Evolutionary conservation across 92 coral and sea anemone genomes (phyloP).

Genomic region (Nematostella vectensis): DNA sequence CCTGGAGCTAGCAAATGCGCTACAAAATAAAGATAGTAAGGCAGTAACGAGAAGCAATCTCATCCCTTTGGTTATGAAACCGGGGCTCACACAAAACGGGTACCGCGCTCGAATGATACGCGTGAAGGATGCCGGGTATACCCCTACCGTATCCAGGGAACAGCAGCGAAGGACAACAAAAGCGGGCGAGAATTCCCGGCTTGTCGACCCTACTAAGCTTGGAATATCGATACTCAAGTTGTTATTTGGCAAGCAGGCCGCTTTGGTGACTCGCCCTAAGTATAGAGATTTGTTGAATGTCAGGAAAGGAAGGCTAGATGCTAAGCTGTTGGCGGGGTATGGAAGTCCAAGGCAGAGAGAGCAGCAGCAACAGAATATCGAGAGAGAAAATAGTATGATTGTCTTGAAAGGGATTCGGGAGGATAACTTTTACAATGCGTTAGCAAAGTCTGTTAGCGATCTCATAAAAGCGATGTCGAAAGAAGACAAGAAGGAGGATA

Average conservation of each 20-base stretch:
- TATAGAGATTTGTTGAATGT: slow-evolving; percentile 27
- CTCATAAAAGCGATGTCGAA: slow-evolving; percentile 49
- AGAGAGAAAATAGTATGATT: slow-evolving; percentile 11
- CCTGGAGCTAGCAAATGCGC: slow-evolving; percentile 56
- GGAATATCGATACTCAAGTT: slow-evolving; percentile 81
- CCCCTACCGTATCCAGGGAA: slow-evolving; percentile 7
- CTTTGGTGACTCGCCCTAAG: slow-evolving; percentile 52
- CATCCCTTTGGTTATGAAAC: slow-evolving; percentile 9
- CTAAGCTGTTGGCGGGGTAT: slow-evolving; percentile 14
- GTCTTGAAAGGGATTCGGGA: slow-evolving; percentile 20
- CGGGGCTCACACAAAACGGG: slow-evolving; percentile 15
- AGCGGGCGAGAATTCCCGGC: slow-evolving; percentile 12
- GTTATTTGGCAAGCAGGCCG: slow-evolving; percentile 79
- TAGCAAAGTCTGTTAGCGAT: slow-evolving; percentile 63
- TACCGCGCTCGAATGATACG: slow-evolving; percentile 18
- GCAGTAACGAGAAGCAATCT: slow-evolving; percentile 3
- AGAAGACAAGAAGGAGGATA: slow-evolving; percentile 13
- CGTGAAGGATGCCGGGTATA: slow-evolving; percentile 29
- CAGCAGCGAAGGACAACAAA: background rate
- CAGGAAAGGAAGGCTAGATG: slow-evolving; percentile 5
- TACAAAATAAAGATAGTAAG: slow-evolving; percentile 34
- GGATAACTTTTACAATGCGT: slow-evolving; percentile 25
- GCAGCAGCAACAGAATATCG: slow-evolving; percentile 12
- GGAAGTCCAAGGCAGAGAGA: slow-evolving; percentile 17
- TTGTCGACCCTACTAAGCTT: slow-evolving; percentile 75